Base-by-base conservation (phyloP, 2,797 vertebrate species). In the Muscicapa striata region DNA sequence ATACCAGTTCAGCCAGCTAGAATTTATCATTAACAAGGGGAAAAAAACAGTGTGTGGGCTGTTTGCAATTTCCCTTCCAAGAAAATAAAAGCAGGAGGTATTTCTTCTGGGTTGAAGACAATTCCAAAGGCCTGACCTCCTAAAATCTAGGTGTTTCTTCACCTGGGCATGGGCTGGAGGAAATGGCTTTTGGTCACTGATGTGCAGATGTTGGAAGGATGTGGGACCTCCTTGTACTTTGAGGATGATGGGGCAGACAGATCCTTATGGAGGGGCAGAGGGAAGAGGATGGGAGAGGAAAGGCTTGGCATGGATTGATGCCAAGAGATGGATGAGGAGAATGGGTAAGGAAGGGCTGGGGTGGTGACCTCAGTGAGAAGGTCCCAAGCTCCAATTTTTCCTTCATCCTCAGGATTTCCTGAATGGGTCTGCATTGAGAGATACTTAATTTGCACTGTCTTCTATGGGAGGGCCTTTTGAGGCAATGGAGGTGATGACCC, bases 31-130 rank as follows among this genome's bases (percentile, higher is more conserved):
- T 93, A 90, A 91, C 69, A 41, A 17, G 9, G 57, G 18, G 8
- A 48, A 48, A 51, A 20, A 23, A 69, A 15, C 3, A 15, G 4
- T 0, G 0, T 8, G 15, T 20, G 30, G 18, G 10, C 69, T 75
- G 24, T 57, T 58, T 43, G 10, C 22, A 72, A 18, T 15, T 38
- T 77, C 24, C 21, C 1, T 7, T 27, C 15, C 12, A 8, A n/a
- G 27, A 54, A 62, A 76, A 85, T 17, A 66, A 29, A 1, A 80
- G 27, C 58, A 78, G 15, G 15, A 36, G 12, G 7, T 51, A 36
- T 55, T 93, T 75, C 29, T 48, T 45, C 13, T 3, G 4, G 27
- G 5, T 73, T 78, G 51, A 76, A 38, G 27, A 55, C 24, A 81
- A 64, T 66, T 54, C 13, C 66, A 84, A 79, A 29, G 21, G 40